Percentiles rank a stretch among this genome's conserved stretches.
Evolutionary conservation across 2,113 vertebrate genomes (phyloP).

Genomic region (Buteo buteo): DNA sequence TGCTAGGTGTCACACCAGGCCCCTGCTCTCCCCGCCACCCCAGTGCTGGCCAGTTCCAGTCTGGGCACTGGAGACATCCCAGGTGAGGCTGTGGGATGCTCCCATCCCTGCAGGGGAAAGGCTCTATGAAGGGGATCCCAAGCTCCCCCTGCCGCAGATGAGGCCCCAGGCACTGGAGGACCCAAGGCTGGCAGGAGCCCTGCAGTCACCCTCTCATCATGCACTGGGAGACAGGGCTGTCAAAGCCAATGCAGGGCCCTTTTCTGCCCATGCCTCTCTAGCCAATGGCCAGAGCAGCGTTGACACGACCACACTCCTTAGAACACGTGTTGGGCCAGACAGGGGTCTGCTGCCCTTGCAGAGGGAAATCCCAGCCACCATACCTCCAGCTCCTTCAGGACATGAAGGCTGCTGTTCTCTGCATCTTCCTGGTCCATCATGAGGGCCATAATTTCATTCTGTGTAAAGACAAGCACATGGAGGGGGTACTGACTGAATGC

Average conservation of each 20-base stretch:
- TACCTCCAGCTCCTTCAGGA: conserved; percentile 62
- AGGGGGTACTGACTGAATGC: neutral
- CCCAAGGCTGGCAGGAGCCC: neutral
- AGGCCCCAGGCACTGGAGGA: neutral
- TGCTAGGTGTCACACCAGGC: neutral
- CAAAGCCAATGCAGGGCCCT: neutral
- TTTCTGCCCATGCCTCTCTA: neutral
- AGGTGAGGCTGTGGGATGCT: neutral
- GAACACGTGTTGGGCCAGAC: accelerated
- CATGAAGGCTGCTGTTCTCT: accelerated
- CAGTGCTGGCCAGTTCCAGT: neutral
- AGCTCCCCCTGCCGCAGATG: accelerated
- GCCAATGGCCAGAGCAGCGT: neutral
- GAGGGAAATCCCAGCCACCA: accelerated
- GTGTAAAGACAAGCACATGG: neutral
- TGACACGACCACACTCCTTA: neutral
- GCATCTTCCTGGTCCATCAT: neutral
- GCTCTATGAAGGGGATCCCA: neutral
- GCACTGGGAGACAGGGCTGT: neutral
- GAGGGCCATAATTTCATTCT: conserved; percentile 43
- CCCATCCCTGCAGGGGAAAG: neutral
- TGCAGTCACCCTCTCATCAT: neutral
- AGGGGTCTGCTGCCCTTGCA: neutral
- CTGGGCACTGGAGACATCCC: neutral
- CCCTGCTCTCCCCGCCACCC: neutral